Evolutionary conservation across 2,888 invertebrate genomes (phyloP).

Genomic region (Eledona agricola): DNA sequence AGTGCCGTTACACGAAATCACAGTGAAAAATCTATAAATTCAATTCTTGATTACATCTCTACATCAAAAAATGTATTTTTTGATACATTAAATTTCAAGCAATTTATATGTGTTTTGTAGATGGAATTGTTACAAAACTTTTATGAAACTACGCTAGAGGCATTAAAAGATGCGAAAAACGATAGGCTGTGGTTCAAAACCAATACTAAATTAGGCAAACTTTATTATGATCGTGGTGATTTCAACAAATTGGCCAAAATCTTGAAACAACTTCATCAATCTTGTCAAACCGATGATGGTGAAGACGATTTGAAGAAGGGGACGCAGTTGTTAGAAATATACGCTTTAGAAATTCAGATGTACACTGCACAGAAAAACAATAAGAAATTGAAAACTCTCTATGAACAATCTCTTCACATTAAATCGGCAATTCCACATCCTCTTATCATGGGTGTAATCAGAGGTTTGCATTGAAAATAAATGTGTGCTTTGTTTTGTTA

Average conservation of each 20-base stretch:
- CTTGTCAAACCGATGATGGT: conserved; percentile 98
- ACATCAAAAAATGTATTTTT: conserved; percentile 92
- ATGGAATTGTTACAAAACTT: conserved; percentile 94
- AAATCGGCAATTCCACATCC: conserved; percentile 99
- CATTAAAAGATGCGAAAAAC: conserved; percentile 97
- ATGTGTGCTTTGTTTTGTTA: conserved; percentile 90
- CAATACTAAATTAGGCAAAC: conserved; percentile 97
- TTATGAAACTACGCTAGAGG: conserved; percentile 95
- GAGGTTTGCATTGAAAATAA: conserved; percentile 63
- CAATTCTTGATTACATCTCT: conserved; percentile 98
- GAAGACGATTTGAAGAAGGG: conserved; percentile 99
- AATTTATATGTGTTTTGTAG: conserved; percentile 66
- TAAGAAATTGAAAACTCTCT: conserved; percentile 95
- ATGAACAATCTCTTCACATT: conserved; percentile 97
- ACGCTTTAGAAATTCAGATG: conserved; percentile 99
- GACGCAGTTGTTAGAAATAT: conserved; percentile 97
- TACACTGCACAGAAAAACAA: conserved; percentile 99
- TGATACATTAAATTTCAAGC: background rate
- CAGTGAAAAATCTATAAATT: conserved; percentile 99
- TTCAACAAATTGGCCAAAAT: conserved; percentile 95
- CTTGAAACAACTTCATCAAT: conserved; percentile 94
- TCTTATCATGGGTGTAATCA: conserved; percentile 97
- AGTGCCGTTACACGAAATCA: conserved; percentile 99
- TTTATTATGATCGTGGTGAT: conserved; percentile 96
- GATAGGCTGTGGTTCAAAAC: conserved; percentile 99